phyloP scores from a whole-genome alignment of 2,888 invertebrate genomes.

The Rhamnusium bicolor region DNA sequence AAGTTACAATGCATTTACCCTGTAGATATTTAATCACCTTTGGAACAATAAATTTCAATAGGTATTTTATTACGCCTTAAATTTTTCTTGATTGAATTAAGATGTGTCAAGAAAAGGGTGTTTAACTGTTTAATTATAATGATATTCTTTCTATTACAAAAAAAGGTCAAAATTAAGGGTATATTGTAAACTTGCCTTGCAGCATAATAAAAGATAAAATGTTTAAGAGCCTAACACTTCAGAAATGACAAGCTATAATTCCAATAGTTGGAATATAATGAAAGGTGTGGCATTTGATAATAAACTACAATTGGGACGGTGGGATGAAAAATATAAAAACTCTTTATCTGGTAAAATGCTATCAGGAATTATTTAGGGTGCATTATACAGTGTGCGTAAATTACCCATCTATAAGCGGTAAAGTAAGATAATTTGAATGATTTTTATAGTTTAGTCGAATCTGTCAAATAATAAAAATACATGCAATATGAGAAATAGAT shows the following conservation, averaged over 20 bases:
- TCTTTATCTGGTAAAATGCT: no score
- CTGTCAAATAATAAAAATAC: no score
- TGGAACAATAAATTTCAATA: neutral
- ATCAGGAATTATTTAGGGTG: no score
- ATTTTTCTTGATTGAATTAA: neutral
- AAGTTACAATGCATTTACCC: no score
- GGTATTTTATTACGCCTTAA: neutral
- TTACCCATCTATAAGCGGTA: no score
- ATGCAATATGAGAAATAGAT: no score
- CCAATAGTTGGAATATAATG: neutral
- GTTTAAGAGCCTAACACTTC: neutral
- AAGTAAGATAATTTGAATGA: no score
- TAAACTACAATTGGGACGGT: neutral
- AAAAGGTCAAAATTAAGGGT: slow-evolving; percentile 6
- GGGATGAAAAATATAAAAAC: neutral
- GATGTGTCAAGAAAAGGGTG: neutral
- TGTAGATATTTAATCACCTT: neutral
- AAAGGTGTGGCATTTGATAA: slow-evolving; percentile 14
- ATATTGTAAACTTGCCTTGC: neutral
- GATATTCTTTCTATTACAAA: neutral
- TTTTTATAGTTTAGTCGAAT: no score
- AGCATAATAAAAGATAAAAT: neutral
- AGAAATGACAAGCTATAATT: slow-evolving; percentile 18
- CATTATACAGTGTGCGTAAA: no score
- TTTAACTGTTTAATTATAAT: neutral